Evolutionary conservation across 2,888 invertebrate species (phyloP).

Genomic region (Perizoma affinitatum): DNA sequence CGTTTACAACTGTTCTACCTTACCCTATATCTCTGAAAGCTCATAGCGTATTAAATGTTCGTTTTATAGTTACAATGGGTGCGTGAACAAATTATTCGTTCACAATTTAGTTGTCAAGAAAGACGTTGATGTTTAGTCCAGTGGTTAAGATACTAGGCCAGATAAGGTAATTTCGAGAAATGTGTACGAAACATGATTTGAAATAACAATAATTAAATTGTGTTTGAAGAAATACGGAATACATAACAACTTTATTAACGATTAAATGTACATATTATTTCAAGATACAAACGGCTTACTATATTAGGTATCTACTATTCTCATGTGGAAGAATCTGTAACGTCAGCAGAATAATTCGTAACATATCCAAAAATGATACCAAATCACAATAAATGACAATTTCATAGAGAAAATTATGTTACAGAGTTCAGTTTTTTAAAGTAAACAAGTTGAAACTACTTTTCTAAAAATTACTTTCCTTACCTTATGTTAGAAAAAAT

Average conservation of each 20-base stretch:
- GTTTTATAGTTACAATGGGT: conserved; percentile 57
- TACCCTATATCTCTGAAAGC: conserved; percentile 3
- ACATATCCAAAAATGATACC: no score
- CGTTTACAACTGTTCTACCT: conserved; percentile 9
- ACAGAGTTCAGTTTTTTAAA: no score
- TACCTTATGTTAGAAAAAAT: conserved; percentile 6
- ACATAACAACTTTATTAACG: no score
- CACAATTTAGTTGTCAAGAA: conserved; percentile 68
- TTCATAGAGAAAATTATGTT: no score
- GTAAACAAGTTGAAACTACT: no score
- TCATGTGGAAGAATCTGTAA: no score
- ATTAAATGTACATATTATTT: no score
- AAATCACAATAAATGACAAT: no score
- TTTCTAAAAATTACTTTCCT: not conserved
- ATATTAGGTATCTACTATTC: no score
- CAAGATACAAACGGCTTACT: no score
- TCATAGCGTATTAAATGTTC: conserved; percentile 24
- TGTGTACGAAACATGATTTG: not conserved
- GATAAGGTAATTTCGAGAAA: conserved; percentile 11
- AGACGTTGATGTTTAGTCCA: conserved; percentile 30
- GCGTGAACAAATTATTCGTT: conserved; percentile 66
- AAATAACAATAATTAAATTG: not conserved
- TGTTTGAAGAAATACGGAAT: no score
- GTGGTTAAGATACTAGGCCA: conserved; percentile 19
- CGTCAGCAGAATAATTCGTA: no score